phyloP scores from a whole-genome alignment of 2,113 vertebrate genomes.

The Zosterops hypoxanthus region DNA sequence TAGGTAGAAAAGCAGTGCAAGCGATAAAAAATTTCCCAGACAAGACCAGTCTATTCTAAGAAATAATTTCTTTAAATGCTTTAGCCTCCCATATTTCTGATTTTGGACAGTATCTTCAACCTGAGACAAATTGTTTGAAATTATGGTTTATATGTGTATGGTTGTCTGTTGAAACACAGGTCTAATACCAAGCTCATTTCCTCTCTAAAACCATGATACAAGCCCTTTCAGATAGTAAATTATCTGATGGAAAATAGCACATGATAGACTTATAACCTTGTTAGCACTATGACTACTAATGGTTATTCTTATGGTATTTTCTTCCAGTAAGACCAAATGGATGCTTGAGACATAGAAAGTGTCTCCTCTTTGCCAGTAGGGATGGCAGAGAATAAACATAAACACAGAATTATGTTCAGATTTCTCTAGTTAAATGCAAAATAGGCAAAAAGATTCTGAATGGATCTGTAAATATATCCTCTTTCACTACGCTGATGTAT shows the following conservation, averaged over 20 bases:
- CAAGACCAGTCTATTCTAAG: not conserved
- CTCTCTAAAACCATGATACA: not conserved
- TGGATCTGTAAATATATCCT: not conserved
- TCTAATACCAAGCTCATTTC: not conserved
- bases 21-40: not conserved
- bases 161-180: not conserved
- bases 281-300: not conserved
- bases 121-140: not conserved
- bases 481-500: not conserved
- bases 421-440: not conserved
- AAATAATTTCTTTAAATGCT: not conserved
- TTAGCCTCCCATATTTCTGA: not conserved
- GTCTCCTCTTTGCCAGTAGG: not conserved
- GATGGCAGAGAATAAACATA: not conserved
- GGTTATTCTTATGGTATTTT: not conserved
- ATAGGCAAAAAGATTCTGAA: not conserved
- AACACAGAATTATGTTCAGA: not conserved
- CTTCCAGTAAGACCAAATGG: not conserved
- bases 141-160: not conserved
- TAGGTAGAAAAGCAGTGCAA: not conserved
- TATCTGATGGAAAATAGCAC: not conserved
- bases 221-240: not conserved
- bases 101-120: not conserved
- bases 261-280: not conserved
- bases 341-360: not conserved